Percentiles rank a stretch among this genome's conserved stretches.
These are phyloP conservation scores for Pangasianodon gigas DNA, from an alignment of 2,113 vertebrate species.

Conservation along the genomic window DNA sequence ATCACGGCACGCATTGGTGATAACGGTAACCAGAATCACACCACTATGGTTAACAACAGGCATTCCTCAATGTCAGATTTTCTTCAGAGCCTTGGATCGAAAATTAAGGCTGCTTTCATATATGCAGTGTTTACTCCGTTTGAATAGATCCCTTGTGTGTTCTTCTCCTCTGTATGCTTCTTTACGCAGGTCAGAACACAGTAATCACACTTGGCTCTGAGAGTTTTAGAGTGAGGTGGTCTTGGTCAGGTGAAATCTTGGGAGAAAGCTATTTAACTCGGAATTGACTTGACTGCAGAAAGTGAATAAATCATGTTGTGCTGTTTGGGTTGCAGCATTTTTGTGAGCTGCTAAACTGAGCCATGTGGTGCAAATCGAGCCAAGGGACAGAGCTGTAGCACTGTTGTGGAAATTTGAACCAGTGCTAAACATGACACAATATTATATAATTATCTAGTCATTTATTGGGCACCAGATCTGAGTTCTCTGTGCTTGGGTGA, in stretches of 20 bases:
- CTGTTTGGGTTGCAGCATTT: not conserved
- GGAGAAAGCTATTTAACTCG: not conserved
- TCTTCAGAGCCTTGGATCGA: not conserved
- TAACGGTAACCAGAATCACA: not conserved
- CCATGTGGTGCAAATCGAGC: not conserved
- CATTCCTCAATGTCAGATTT: not conserved
- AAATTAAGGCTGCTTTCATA: not conserved
- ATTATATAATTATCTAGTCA: not conserved
- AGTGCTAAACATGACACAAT: not conserved
- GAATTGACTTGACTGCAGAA: not conserved
- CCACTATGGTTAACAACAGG: not conserved
- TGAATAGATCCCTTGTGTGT: not conserved
- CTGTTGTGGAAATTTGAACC: not conserved
- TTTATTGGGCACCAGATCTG: not conserved
- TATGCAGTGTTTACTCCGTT: not conserved
- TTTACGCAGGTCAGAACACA: not conserved
- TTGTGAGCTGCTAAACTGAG: not conserved
- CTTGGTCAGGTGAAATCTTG: no score
- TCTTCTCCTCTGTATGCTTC: not conserved
- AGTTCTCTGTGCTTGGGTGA: not conserved
- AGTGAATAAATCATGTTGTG: not conserved
- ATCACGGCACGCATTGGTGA: not conserved
- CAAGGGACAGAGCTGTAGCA: not conserved
- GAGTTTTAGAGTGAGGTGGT: not conserved
- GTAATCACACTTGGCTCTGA: not conserved